Conservation (phyloP, 2,113 vertebrate species). For the Cyanistes caeruleus region DNA sequence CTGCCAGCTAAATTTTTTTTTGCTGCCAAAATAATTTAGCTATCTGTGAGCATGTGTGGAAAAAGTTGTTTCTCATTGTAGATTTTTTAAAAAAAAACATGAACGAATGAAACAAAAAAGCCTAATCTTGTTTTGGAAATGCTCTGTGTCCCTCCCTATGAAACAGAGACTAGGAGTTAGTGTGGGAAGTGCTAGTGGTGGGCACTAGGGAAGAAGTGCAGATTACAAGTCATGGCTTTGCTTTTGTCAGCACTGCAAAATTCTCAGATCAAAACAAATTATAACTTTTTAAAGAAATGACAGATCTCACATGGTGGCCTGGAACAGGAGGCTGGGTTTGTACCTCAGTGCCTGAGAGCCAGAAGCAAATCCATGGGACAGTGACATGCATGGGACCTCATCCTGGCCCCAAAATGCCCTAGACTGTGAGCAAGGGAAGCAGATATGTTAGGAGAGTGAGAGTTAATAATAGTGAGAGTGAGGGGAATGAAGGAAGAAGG, state of each 20-base stretch:
- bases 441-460: fast-evolving
- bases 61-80: background rate
- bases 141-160: background rate
- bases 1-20: background rate
- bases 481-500: background rate
- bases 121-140: background rate
- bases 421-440: background rate
- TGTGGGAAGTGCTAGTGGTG: background rate
- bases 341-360: background rate
- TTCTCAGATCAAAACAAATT: background rate
- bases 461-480: too few relatives aligned
- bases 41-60: background rate
- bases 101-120: background rate
- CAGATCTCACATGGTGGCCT: background rate
- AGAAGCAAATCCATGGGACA: fast-evolving
- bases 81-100: background rate
- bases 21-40: background rate
- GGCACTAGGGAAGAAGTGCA: background rate
- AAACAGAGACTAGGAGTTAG: background rate
- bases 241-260: background rate
- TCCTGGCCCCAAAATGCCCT: background rate
- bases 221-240: background rate
- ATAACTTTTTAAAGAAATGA: background rate
- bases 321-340: background rate
- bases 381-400: fast-evolving